Evolutionary conservation across 53 echinoderm and acorn worm species (phyloP).

Genomic region (Astropecten irregularis): DNA sequence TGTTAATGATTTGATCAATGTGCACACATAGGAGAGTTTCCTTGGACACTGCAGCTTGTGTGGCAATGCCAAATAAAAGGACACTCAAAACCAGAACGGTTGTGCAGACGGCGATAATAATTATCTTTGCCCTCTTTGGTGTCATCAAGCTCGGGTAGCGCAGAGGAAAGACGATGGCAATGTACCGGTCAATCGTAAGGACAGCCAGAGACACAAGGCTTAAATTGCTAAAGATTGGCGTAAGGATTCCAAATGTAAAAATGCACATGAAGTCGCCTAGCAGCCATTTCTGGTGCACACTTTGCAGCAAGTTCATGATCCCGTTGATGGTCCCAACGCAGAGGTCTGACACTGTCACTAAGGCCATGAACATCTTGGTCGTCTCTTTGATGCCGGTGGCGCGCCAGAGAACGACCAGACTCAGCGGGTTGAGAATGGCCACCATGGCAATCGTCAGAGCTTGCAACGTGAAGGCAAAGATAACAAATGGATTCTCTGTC

Average conservation of each 20-base stretch:
- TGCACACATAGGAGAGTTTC: too few species aligned
- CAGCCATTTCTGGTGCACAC: background rate
- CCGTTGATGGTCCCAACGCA: background rate
- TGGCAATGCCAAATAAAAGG: background rate
- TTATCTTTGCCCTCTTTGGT: background rate
- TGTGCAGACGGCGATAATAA: background rate
- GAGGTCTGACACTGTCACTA: constrained; percentile 5
- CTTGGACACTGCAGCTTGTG: too few species aligned
- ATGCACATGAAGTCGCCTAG: background rate
- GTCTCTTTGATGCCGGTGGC: constrained; percentile 10
- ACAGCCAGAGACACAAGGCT: background rate
- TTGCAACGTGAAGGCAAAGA: background rate
- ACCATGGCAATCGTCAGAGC: background rate
- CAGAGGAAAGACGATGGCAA: constrained; percentile 6
- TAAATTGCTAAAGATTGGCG: background rate
- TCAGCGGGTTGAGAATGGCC: constrained; percentile 3
- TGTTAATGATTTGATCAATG: too few species aligned
- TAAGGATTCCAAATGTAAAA: background rate
- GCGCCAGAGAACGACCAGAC: constrained; percentile 19
- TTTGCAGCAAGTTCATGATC: background rate
- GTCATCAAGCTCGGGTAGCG: constrained; percentile 1
- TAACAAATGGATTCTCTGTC: too few species aligned
- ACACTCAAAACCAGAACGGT: background rate
- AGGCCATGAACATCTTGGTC: constrained; percentile 38
- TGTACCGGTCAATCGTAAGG: constrained; percentile 16